Conservation (phyloP, 2,797 vertebrate species). For the Paguma larvata region DNA sequence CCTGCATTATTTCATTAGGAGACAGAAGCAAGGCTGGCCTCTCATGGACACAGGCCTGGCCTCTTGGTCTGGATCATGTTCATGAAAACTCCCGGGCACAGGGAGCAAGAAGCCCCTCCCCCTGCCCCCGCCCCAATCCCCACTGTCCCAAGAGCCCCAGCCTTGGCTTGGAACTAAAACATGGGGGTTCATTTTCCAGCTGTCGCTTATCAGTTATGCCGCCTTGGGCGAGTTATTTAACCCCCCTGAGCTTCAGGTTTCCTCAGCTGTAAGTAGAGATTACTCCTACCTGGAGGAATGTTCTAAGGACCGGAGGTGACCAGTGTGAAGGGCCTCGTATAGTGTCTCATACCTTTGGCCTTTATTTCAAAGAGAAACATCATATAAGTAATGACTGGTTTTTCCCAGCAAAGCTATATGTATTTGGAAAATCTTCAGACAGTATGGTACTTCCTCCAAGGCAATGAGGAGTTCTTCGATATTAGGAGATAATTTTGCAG, state of each 20-base stretch:
- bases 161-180: neutral
- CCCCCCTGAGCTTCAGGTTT: neutral
- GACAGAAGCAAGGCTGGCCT: neutral
- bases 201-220: neutral
- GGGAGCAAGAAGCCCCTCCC: neutral
- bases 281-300: neutral
- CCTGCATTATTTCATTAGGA: accelerated
- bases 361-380: neutral
- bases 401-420: neutral
- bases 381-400: accelerated
- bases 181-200: no score
- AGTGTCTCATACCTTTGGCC: neutral
- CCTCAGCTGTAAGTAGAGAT: neutral
- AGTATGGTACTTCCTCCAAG: neutral
- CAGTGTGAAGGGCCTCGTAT: accelerated
- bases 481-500: neutral
- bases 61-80: accelerated
- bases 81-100: accelerated
- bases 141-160: neutral
- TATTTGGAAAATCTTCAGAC: neutral
- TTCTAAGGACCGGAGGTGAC: neutral
- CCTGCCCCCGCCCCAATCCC: no score
- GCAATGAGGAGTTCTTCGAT: neutral
- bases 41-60: neutral
- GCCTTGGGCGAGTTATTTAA: no score